Percentiles rank a stretch among this genome's conserved stretches.
phyloP scores from a whole-genome alignment of 2,113 vertebrate species.

The Thunnus maccoyii region DNA sequence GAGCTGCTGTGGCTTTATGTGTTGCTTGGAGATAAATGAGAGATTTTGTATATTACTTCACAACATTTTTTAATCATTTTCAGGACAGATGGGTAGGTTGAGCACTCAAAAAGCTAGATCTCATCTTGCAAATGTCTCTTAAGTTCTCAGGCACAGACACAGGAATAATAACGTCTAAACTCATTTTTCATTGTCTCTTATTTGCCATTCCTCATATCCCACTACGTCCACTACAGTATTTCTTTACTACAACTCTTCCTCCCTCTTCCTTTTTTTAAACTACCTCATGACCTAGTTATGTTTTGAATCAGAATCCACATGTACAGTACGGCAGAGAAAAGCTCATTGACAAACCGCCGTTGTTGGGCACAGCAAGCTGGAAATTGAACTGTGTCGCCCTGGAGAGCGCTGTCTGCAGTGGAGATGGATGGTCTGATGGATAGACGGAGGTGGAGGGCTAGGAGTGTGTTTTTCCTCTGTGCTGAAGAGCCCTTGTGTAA shows the following conservation, averaged over 20 bases:
- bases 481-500: conserved; percentile 71
- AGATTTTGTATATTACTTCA: conserved; percentile 26
- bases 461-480: conserved; percentile 62
- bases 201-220: conserved; percentile 41
- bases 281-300: conserved; percentile 68
- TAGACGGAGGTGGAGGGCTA: conserved; percentile 56
- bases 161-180: conserved; percentile 34
- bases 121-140: conserved; percentile 19
- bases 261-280: conserved; percentile 28
- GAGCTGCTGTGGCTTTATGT: conserved; percentile 40
- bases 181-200: conserved; percentile 37
- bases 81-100: conserved; percentile 20
- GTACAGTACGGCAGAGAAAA: conserved; percentile 38
- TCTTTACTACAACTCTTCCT: conserved; percentile 39
- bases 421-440: conserved; percentile 79
- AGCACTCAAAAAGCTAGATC: conserved; percentile 9
- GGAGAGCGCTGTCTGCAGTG: conserved; percentile 53
- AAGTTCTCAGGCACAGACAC: conserved; percentile 8
- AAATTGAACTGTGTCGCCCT: conserved; percentile 56
- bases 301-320: conserved; percentile 66
- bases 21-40: conserved; percentile 38
- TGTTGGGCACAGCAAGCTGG: conserved; percentile 46
- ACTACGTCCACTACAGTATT: conserved; percentile 11
- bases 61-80: conserved; percentile 47
- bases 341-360: conserved; percentile 47